Base-by-base conservation (phyloP, 2,888 invertebrate species). In the Dynastes grantii region DNA sequence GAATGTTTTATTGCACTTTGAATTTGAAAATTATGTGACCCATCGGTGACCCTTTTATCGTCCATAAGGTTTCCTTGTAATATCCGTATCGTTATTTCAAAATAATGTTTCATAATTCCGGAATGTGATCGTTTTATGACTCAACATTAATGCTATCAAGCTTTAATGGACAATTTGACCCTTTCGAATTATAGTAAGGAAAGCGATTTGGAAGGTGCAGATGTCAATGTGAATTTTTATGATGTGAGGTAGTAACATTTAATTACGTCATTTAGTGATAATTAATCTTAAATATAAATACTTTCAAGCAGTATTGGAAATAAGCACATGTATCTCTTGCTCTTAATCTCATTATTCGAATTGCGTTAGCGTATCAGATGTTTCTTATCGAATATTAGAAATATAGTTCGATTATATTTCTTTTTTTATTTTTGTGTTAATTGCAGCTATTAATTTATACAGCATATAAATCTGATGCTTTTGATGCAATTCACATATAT, bases 41-140 rank as follows among this genome's bases (percentile, higher is more conserved):
- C 32, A 5, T 37, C 45, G 45, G 45, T 11, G 45, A 45, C 45
- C 45, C 11, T 45, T 55, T 55, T 55, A 22, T n/a, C 22, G 22
- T 16, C 13, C 55, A 16, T 16, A 55, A 55, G 2, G 6, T 55
- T 22, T 16, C 22, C 22, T n/a, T 55, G 55, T 2, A 55, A 16
- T 4, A 16, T 16, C 22, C 1, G 22, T 55, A 55, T 55, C 55
- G 22, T 16, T 55, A 55, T 55, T 55, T 55, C 55, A 55, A 55
- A 55, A 55, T 55, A 55, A 55, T 55, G 55, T 55, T 55, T 55
- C 55, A 55, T 55, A 55, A 55, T 55, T 55, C 55, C 6, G 8
- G 22, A n/a, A 16, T 22, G 55, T 55, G 22, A 55, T 55, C 55
- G 22, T 55, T 55, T 55, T 55, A 55, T 22, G 45, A 45, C 11